Evolutionary conservation across 2,888 invertebrate genomes (phyloP).

Genomic region (Alloplasta piceator): DNA sequence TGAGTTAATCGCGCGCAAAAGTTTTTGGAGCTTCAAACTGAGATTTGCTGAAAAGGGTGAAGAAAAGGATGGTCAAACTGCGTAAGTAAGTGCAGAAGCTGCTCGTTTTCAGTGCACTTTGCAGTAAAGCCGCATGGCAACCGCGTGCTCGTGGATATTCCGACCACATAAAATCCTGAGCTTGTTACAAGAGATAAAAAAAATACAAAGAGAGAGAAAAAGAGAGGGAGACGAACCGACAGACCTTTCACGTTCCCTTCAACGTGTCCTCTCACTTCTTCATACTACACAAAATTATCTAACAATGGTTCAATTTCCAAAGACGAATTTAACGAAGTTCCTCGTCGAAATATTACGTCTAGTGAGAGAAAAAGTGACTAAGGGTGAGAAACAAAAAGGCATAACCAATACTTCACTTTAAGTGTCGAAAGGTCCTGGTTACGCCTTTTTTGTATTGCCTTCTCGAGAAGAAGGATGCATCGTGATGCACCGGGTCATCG

Average conservation of each 20-base stretch:
- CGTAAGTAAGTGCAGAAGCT: background rate
- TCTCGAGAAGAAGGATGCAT: background rate
- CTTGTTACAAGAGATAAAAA: too few relatives aligned
- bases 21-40: too few relatives aligned
- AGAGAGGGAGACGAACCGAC: slow-evolving; percentile 18
- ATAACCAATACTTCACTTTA: too few relatives aligned
- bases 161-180: slow-evolving; percentile 14
- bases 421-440: too few relatives aligned
- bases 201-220: slow-evolving; percentile 2
- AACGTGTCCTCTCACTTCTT: slow-evolving; percentile 15
- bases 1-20: too few relatives aligned
- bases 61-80: slow-evolving; percentile 24
- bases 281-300: slow-evolving; percentile 52
- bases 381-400: background rate
- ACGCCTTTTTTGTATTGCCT: too few relatives aligned
- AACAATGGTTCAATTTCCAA: slow-evolving; percentile 47
- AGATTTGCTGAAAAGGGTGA: background rate
- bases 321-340: slow-evolving; percentile 43
- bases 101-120: background rate
- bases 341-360: slow-evolving; percentile 46
- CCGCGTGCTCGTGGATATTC: slow-evolving; percentile 35
- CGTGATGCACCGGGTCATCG: slow-evolving; percentile 16
- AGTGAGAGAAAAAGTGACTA: slow-evolving; percentile 12
- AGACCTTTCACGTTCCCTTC: slow-evolving; percentile 65
- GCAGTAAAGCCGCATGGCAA: slow-evolving; percentile 56